These are phyloP conservation scores for Propithecus deckenii DNA, from an alignment of 2,797 vertebrate genomes.

Conservation along the genomic window DNA sequence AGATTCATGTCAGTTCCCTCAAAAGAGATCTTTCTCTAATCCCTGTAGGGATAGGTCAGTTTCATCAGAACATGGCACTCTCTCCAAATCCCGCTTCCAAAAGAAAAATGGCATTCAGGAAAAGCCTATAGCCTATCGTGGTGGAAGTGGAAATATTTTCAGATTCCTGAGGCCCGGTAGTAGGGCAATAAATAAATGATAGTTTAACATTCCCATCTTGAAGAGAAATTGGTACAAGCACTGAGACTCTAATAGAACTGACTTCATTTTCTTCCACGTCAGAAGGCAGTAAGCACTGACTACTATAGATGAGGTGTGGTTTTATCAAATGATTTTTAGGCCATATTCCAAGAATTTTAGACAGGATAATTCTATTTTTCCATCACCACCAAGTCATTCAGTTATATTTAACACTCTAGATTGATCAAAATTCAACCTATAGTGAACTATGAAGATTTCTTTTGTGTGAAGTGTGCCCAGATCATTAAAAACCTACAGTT, in stretches of 20 bases:
- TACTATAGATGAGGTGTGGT: conserved; percentile 1
- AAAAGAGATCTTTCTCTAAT: neutral
- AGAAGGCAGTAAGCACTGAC: conserved; percentile 22
- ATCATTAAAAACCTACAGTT: neutral
- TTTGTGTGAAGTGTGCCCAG: neutral
- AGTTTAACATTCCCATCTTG: conserved; percentile 42
- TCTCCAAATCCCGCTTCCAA: conserved; percentile 44
- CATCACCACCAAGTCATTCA: neutral
- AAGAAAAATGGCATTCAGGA: conserved; percentile 44
- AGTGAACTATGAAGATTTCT: neutral
- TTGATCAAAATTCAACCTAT: conserved; percentile 12
- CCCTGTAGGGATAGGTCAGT: neutral
- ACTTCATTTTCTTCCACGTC: conserved; percentile 40
- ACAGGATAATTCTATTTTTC: neutral
- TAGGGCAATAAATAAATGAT: conserved; percentile 61
- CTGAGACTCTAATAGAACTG: conserved; percentile 15
- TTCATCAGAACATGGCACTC: conserved; percentile 17
- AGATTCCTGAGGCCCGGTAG: conserved; percentile 27
- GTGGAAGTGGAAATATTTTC: conserved; percentile 48
- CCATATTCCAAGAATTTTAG: neutral
- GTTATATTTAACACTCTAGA: conserved; percentile 48
- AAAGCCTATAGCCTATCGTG: conserved; percentile 38
- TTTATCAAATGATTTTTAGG: neutral
- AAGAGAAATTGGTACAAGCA: conserved; percentile 46
- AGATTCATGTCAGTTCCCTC: neutral